Evolutionary conservation across 2,113 vertebrate species (phyloP).

Genomic region (Mixornis gularis): DNA sequence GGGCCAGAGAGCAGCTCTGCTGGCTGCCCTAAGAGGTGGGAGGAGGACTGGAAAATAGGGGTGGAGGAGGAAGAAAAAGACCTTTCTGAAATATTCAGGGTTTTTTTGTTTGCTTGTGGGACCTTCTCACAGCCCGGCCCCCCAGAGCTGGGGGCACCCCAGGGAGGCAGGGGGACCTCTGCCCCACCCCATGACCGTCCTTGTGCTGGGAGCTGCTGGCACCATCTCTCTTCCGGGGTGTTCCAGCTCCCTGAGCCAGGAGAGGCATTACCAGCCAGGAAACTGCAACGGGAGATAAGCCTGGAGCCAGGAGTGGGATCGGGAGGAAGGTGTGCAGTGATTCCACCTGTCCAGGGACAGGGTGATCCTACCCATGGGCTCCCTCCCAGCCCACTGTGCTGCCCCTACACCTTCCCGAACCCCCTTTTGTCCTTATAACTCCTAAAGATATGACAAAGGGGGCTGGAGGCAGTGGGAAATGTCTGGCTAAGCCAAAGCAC

Average conservation of each 20-base stretch:
- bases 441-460: neutral
- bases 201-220: neutral
- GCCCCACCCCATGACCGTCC: fast-evolving
- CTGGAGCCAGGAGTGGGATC: fast-evolving
- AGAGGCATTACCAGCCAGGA: neutral
- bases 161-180: neutral
- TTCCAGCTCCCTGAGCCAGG: neutral
- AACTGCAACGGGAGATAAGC: neutral
- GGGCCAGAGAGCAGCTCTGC: neutral
- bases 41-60: neutral
- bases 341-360: neutral
- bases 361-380: neutral
- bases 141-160: neutral
- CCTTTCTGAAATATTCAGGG: neutral
- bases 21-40: neutral
- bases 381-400: neutral
- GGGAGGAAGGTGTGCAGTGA: neutral
- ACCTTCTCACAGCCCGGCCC: neutral
- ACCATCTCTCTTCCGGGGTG: neutral
- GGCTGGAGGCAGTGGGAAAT: neutral
- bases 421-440: neutral
- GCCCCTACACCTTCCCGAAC: fast-evolving
- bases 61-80: neutral
- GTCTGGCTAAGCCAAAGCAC: neutral
- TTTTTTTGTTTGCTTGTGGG: fast-evolving